Evolutionary conservation across 2,888 invertebrate species (phyloP).

Genomic region (Sphaerophoria taeniata): DNA sequence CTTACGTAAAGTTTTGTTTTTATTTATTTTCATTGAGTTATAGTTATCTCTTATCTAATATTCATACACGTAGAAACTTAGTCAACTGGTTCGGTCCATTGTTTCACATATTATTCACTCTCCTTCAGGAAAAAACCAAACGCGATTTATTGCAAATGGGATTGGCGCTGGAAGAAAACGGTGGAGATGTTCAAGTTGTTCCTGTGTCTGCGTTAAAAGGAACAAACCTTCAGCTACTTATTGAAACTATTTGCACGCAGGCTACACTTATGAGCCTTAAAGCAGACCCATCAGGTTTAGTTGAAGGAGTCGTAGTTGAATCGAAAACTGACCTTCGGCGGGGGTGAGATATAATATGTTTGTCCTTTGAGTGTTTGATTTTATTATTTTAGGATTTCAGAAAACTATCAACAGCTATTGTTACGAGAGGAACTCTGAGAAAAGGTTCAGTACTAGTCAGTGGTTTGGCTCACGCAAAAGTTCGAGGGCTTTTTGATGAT

Average conservation of each 20-base stretch:
- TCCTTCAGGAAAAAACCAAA: constrained; percentile 88
- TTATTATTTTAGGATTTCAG: constrained; percentile 82
- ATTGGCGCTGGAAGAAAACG: constrained; percentile 92
- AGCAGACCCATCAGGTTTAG: constrained; percentile 91
- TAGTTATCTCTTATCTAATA: too few species aligned
- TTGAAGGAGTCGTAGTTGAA: constrained; percentile 96
- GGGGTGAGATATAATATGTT: constrained; percentile 83
- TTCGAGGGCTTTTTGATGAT: constrained; percentile 91
- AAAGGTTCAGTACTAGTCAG: constrained; percentile 92
- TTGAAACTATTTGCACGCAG: constrained; percentile 92
- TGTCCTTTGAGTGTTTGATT: neutral
- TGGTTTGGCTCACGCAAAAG: constrained; percentile 93
- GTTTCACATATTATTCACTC: neutral
- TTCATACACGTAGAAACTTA: too few species aligned
- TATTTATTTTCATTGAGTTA: too few species aligned
- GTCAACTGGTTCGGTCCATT: too few species aligned
- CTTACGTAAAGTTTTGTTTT: too few species aligned
- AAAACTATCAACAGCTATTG: constrained; percentile 91
- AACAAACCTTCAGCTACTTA: constrained; percentile 89
- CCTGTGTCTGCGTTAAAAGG: constrained; percentile 95
- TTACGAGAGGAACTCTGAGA: constrained; percentile 93
- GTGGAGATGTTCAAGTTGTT: constrained; percentile 96
- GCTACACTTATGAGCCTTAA: constrained; percentile 94
- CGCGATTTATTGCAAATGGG: constrained; percentile 90
- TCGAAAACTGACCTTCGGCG: constrained; percentile 88